Base-by-base conservation (phyloP, 2,797 vertebrate genomes). In the Liasis olivaceus region DNA sequence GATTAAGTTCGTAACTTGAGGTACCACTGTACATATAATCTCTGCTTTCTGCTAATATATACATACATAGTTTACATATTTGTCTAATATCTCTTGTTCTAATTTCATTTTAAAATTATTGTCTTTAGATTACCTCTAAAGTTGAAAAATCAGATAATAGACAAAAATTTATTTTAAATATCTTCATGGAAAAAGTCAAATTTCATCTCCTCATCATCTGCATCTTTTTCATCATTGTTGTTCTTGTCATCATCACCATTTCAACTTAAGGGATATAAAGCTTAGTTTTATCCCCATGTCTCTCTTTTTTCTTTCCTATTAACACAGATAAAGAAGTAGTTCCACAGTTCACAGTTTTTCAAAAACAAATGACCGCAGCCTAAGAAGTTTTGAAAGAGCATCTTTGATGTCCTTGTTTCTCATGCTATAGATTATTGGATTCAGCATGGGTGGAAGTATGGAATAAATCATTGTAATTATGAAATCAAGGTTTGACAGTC, bases 401-500 rank as follows among this genome's bases (percentile, higher is more conserved):
- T 15, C 31, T 72, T 20, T 72, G 31, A 72, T 72, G 15, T 72
- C 69, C 31, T 36, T 72, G 69, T 72, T 72, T 72, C 69, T 72
- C 31, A 72, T 36, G 2, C 69, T 72, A 36, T 72, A 72, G 20
- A 72, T 72, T 36, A 72, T 17, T 36, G 69, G 31, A 72, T 72
- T 72, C 15, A 96, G 93, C 85, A 96, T 94, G 9, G 96, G 95
- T 1, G 94, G 95, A 22, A 95, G 24, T 69, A 95, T 94, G 9
- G 94, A 91, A 26, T 96, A 96, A 56, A 6, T 88, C 62, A 96
- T 69, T 58, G 95, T 94, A 51, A 96, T 94, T 56, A 87, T 58
- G 69, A 72, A 72, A 72, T 72, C 31, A 72, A 36, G n/a, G 15
- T 72, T 17, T 72, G 69, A 72, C 36, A 15, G 69, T 72, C 31